Base-by-base conservation (phyloP, 30 jellyfish, hydroid and myxozoan species). In the Cassiopea xamachana region DNA sequence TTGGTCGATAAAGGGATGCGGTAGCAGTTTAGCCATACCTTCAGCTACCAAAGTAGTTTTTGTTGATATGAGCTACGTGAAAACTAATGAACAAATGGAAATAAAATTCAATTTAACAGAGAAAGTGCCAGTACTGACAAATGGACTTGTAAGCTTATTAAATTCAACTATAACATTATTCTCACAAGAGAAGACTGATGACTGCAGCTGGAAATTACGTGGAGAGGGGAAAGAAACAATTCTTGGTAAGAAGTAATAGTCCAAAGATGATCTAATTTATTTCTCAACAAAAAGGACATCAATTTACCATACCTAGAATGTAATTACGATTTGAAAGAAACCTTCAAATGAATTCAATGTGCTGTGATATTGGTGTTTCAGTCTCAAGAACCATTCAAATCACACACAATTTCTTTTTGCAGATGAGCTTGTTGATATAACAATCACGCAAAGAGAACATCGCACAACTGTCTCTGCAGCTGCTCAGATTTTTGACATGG, bases 351-450 rank as follows among this genome's bases (percentile, higher is more conserved):
- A 27, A 27, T 27, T 27, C 39, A 27, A 27, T 27, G 39, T 27
- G 39, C 39, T 27, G 39, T 27, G 39, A 27, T 27, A 27, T 27
- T 27, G 39, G 39, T 27, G 39, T 27, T 27, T 27, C 39, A 27
- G 39, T 27, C 39, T 27, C 39, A 27, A 27, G 39, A 27, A 27
- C 39, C 39, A 27, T 27, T 27, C 39, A 27, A 27, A 27, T 27
- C 39, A 27, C 39, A 27, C 39, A 27, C 39, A 27, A 27, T 67
- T 48, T 75, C 12, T 27, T 18, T 46, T n/a, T 60, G 16, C 9
- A 84, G 92, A 84, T 84, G 92, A 84, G 72, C 92, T 70, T 1
- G 92, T 84, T 45, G 86, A 84, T 5, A 74, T 84, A 2, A 70
- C 46, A 2, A 49, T 84, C 64, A 58, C 71, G 46, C 84, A 84